Base-by-base conservation (phyloP, 1,140 invertebrate species). In the Saccostrea cuccullata region DNA sequence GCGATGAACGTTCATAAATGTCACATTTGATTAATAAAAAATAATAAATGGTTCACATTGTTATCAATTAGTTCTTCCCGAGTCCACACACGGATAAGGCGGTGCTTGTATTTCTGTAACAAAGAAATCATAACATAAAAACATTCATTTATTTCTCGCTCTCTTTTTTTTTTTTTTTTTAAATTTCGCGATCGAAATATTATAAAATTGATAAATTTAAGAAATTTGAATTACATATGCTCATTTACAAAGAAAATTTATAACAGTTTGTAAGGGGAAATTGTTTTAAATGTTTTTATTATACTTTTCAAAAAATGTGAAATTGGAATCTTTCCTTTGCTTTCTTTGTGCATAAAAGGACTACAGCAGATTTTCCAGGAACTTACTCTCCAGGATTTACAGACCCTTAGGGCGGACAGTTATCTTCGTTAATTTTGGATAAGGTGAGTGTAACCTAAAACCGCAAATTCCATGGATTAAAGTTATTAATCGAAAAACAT, bases 1-100 rank as follows among this genome's bases (percentile, higher is more conserved):
- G 17, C 15, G n/a, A 1, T 6, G 15, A 64, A 2, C 13, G 26
- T 11, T 77, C 23, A 77, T 77, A 40, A 77, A 77, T 77, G 70
- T 30, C 70, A 77, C 11, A 13, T 77, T 26, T 77, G 70, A 77
- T 77, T 77, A 77, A 77, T 77, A 30, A 13, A 67, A 67, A 30
- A 36, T 15, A 30, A 36, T 30, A 36, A 77, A 26, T 26, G 4
- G 12, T 77, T 77, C 70, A 77, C 70, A 30, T 15, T 77, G 26
- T 15, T 77, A 77, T 36, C 70, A 77, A 77, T 77, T 77, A 77
- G 26, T 77, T 17, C 26, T 9, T 11, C 3, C 13, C 15, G n/a
- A 36, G 70, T 36, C 26, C 30, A 77, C 70, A 12, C 11, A 12
- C 0, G 70, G 70, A 30, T 77, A 5, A 36, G 70, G 30, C 15